phyloP scores from a whole-genome alignment of 2,797 vertebrate genomes.

The Melanotaenia maccullochi region DNA sequence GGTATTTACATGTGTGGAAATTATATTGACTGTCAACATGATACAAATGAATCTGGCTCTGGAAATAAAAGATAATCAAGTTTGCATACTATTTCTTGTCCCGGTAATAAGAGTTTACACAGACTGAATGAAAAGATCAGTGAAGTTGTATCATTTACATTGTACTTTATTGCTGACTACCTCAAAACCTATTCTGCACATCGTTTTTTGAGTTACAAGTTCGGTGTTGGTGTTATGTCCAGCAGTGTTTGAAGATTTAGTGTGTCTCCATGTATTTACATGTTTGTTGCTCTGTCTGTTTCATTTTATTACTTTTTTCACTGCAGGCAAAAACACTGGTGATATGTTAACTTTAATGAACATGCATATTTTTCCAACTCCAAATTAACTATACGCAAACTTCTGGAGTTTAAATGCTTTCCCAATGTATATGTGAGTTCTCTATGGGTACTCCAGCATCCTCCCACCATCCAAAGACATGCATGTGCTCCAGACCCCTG shows the following conservation, averaged over 20 bases:
- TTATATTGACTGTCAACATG: conserved; percentile 31
- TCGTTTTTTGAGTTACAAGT: not conserved
- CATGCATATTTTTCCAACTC: too few species aligned
- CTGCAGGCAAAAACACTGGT: not conserved
- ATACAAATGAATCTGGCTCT: conserved; percentile 25
- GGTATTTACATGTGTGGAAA: not conserved
- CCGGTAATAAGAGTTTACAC: conserved; percentile 37
- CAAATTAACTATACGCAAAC: too few species aligned
- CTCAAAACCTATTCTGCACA: conserved; percentile 23
- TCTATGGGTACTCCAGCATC: too few species aligned
- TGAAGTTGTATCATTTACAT: conserved; percentile 24
- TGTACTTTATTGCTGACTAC: conserved; percentile 31
- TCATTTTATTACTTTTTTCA: not conserved
- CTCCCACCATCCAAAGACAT: too few species aligned
- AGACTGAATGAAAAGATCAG: conserved; percentile 37
- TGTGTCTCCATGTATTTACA: not conserved
- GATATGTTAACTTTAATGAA: not conserved
- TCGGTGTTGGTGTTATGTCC: not conserved
- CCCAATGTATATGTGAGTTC: too few species aligned
- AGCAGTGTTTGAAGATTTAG: not conserved
- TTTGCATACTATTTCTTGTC: conserved; percentile 37
- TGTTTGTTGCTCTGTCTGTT: not conserved
- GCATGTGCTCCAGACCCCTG: too few species aligned
- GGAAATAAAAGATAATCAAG: conserved; percentile 62
- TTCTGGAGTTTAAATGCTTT: too few species aligned